Evolutionary conservation across 2,888 invertebrate genomes (phyloP).

Genomic region (Petrophora chlorosata): DNA sequence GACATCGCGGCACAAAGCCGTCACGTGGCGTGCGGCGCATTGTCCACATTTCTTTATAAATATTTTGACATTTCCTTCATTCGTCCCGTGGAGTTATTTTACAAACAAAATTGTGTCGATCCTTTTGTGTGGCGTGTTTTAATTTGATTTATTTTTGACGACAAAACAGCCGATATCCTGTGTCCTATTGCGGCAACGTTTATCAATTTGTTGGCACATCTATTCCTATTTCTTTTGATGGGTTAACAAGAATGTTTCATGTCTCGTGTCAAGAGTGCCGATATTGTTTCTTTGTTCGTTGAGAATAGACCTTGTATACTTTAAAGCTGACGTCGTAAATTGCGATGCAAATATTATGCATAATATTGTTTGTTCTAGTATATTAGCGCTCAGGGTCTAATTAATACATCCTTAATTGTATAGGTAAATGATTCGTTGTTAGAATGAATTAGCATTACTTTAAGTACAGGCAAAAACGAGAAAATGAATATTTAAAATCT

Average conservation of each 20-base stretch:
- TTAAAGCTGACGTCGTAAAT: conserved; percentile 37
- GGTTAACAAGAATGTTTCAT: conserved; percentile 68
- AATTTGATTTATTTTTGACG: conserved; percentile 81
- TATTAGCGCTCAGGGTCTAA: conserved; percentile 27
- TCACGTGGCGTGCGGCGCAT: conserved; percentile 67
- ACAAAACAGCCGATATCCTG: conserved; percentile 76
- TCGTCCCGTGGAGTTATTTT: conserved; percentile 71
- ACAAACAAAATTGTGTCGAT: conserved; percentile 77
- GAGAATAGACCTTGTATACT: conserved; percentile 1
- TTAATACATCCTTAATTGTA: conserved; percentile 16
- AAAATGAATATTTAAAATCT: too few relatives aligned
- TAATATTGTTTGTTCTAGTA: conserved; percentile 19
- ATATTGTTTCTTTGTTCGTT: conserved; percentile 48
- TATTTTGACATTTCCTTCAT: conserved; percentile 83
- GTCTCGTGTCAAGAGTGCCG: conserved; percentile 41
- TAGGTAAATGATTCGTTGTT: neutral
- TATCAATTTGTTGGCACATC: conserved; percentile 75
- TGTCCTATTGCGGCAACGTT: conserved; percentile 64
- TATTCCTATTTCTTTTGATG: conserved; percentile 69
- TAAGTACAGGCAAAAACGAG: neutral
- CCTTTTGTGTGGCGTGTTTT: conserved; percentile 75
- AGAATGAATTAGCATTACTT: neutral
- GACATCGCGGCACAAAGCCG: conserved; percentile 74
- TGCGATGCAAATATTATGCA: conserved; percentile 51
- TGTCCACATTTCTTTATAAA: conserved; percentile 81